Evolutionary conservation across 2,888 invertebrate genomes (phyloP).

Genomic region (Anaspis maculata): DNA sequence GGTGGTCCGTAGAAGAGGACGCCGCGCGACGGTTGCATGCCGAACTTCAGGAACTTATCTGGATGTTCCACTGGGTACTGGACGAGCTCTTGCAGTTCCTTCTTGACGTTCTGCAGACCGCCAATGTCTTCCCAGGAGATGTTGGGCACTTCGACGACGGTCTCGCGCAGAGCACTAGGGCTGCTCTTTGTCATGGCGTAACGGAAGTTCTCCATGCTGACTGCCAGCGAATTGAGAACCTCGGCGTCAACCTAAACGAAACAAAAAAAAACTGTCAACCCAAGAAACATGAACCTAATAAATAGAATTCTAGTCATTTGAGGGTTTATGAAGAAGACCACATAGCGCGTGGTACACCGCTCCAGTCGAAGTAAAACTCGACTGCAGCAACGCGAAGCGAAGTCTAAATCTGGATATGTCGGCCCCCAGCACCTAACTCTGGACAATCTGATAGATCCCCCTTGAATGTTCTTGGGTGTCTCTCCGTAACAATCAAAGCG

Average conservation of each 20-base stretch:
- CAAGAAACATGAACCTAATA: too few relatives aligned
- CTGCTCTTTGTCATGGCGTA: constrained; percentile 99
- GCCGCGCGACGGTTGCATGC: constrained; percentile 99
- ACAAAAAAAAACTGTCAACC: too few relatives aligned
- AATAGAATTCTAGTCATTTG: too few relatives aligned
- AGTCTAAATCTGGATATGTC: too few relatives aligned
- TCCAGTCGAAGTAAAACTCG: too few relatives aligned
- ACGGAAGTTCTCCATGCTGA: constrained; percentile 98
- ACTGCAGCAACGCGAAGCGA: too few relatives aligned
- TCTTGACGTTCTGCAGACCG: constrained; percentile 91
- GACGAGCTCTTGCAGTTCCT: constrained; percentile 95
- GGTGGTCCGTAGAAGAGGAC: constrained; percentile 98
- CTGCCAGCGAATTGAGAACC: constrained; percentile 90
- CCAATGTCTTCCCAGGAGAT: constrained; percentile 97
- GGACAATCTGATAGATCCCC: too few relatives aligned
- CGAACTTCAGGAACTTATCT: constrained; percentile 99
- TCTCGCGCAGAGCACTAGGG: constrained; percentile 96
- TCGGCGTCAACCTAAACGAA: constrained; percentile 99
- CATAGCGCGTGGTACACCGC: too few relatives aligned
- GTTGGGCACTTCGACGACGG: constrained; percentile 98
- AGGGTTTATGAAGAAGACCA: too few relatives aligned
- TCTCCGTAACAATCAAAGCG: too few relatives aligned
- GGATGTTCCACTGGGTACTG: constrained; percentile 99
- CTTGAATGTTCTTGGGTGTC: too few relatives aligned
- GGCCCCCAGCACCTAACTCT: too few relatives aligned